A percentile compares a stretch with the other conserved stretches of the same genome.
Conservation (phyloP, 2,888 invertebrate species). For the Pandemis corylana region DNA sequence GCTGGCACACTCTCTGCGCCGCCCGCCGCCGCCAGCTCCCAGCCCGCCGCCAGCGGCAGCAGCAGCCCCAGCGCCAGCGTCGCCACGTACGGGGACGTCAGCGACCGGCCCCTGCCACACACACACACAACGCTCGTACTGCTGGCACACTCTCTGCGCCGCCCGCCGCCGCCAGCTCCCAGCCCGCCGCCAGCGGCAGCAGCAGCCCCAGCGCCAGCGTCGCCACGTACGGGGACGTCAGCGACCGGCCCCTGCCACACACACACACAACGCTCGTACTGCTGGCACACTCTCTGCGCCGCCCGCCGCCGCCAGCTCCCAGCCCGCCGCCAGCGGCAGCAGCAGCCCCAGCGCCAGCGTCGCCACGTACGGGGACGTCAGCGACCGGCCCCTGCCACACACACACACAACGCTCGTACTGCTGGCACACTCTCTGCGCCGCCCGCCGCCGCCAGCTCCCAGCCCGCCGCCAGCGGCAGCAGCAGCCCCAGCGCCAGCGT, state of each 20-base stretch:
- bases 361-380: constrained; percentile 96
- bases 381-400: constrained; percentile 96
- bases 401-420: background rate
- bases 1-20: constrained; percentile 36
- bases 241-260: constrained; percentile 96
- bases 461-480: constrained; percentile 95
- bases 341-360: constrained; percentile 94
- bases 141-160: constrained; percentile 36
- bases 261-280: background rate
- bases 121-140: background rate
- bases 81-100: constrained; percentile 96
- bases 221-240: constrained; percentile 96
- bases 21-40: constrained; percentile 83
- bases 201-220: constrained; percentile 94
- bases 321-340: constrained; percentile 95
- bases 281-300: constrained; percentile 36
- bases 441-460: constrained; percentile 83
- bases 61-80: constrained; percentile 94
- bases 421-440: constrained; percentile 36
- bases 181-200: constrained; percentile 95
- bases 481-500: constrained; percentile 94
- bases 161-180: constrained; percentile 83
- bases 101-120: constrained; percentile 96
- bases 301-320: constrained; percentile 83
- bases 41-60: constrained; percentile 95